phyloP scores from a whole-genome alignment of 2,797 vertebrate species.

The Coreius guichenoti region DNA sequence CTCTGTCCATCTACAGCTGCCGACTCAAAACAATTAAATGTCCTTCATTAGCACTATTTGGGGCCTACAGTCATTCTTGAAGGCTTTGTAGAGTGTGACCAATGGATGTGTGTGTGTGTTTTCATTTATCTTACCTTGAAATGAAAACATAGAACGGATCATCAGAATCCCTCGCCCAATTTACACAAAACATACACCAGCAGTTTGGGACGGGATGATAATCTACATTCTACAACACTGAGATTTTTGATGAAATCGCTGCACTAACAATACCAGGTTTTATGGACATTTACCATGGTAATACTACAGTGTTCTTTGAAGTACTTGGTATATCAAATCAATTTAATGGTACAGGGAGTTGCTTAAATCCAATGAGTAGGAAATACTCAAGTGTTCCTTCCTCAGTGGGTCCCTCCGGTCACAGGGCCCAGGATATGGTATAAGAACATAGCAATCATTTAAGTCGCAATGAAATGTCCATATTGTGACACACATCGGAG shows the following conservation, averaged over 20 bases:
- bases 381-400: background rate
- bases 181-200: background rate
- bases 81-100: conserved; percentile 5
- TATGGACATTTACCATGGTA: background rate
- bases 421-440: background rate
- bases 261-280: background rate
- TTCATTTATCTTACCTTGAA: background rate
- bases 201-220: background rate
- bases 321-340: background rate
- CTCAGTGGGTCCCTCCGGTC: background rate
- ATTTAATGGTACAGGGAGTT: background rate
- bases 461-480: background rate
- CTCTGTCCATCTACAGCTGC: conserved; percentile 22
- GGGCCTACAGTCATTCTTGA: background rate
- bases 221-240: background rate
- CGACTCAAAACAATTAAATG: conserved; percentile 24
- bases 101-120: background rate
- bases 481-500: background rate
- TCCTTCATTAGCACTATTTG: conserved; percentile 4
- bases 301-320: background rate
- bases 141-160: background rate
- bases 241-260: background rate
- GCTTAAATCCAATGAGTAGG: conserved; percentile 5
- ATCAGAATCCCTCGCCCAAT: background rate
- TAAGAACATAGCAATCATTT: background rate